Base-by-base conservation (phyloP, 2,113 vertebrate species). In the Neoarius graeffei region DNA sequence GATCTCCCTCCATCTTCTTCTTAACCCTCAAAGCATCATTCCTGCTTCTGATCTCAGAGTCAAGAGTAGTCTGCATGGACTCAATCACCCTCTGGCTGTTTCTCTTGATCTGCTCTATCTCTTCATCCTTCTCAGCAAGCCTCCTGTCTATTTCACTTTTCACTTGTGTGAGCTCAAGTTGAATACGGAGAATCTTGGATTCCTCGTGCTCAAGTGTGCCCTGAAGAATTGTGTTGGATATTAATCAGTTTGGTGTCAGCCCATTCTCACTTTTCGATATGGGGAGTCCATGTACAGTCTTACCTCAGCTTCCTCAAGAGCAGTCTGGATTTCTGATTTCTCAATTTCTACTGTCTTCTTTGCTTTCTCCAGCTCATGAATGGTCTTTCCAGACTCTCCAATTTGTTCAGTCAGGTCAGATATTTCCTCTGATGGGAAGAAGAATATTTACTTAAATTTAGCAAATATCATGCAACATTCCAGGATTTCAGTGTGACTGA, bases 221-320 rank as follows among this genome's bases (percentile, higher is more conserved):
- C 86, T 87, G 10, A 27, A 57, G 52, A 5, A 54, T 1, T 1
- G 56, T 42, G 56, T 42, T 42, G 42, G 42, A 42, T 42, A 42
- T 42, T 42, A 42, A 42, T 42, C 3, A 42, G 42, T 42, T 42
- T 42, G 4, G 42, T 42, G 42, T 0, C 42, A 42, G 42, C 42
- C 42, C 42, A 42, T 42, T 42, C 42, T 42, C 42, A 42, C 42
- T 42, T 42, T 42, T 42, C 3, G 42, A 42, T 42, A 42, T 42
- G 42, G 42, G 42, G 42, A 42, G 42, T 42, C 42, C 56, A 56
- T 56, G 4, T 56, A 56, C 17, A 25, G 42, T 62, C 42, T 1
- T 90, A 99, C 98, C 96, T 99, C 98, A 1, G 97, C 98, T 92
- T 99, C 98, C 89, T 98, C 98, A 88, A 99, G 93, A 0, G 97